phyloP scores from a whole-genome alignment of 2,888 invertebrate genomes.

The Limnephilus lunatus region DNA sequence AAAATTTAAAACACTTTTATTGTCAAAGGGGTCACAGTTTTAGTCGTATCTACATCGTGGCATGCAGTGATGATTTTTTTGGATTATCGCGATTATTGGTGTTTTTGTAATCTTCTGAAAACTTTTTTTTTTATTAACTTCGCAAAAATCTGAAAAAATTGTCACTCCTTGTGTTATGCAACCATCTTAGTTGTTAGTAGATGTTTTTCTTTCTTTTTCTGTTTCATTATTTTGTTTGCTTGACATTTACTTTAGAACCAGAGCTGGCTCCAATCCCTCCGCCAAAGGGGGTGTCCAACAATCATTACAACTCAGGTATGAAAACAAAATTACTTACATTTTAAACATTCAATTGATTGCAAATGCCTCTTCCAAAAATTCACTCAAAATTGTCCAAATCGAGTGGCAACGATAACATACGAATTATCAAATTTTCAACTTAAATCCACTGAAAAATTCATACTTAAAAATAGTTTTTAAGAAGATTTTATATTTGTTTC shows the following conservation, averaged over 20 bases:
- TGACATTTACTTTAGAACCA: slow-evolving; percentile 74
- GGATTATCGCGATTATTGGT: neutral
- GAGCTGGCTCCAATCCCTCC: slow-evolving; percentile 81
- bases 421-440: no score
- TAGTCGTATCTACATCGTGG: neutral
- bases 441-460: no score
- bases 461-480: neutral
- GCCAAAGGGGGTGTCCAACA: slow-evolving; percentile 79
- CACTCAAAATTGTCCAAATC: neutral
- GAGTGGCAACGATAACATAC: no score
- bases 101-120: neutral
- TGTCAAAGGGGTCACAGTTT: neutral
- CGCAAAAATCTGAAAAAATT: neutral
- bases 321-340: neutral
- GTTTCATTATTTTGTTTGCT: slow-evolving; percentile 35
- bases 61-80: neutral
- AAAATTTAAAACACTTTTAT: no score
- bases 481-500: neutral
- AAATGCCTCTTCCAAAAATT: neutral
- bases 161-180: neutral
- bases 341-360: neutral
- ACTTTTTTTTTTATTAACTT: neutral
- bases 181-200: neutral
- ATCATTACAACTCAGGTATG: slow-evolving; percentile 79
- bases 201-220: slow-evolving; percentile 26